Evolutionary conservation across 2,888 invertebrate species (phyloP).

Genomic region (Andrena flavipes): DNA sequence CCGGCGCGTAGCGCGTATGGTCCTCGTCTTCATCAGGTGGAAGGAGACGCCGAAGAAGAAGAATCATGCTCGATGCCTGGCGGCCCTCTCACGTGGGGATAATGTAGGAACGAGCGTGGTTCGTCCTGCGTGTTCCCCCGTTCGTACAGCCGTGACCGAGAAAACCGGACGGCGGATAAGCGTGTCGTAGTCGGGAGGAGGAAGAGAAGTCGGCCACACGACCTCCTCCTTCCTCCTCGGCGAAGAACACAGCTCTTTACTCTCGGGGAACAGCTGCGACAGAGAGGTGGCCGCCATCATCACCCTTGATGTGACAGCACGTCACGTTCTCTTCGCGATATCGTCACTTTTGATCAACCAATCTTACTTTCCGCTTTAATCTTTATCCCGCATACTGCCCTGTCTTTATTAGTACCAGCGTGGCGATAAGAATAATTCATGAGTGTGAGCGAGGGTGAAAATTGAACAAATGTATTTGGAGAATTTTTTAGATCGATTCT

Average conservation of each 20-base stretch:
- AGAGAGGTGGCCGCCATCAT: conserved; percentile 41
- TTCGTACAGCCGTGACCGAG: conserved; percentile 81
- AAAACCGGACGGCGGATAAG: conserved; percentile 76
- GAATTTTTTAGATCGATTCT: not conserved
- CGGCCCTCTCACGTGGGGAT: conserved; percentile 65
- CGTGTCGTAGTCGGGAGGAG: conserved; percentile 66
- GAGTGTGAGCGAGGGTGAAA: not conserved
- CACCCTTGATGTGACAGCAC: conserved; percentile 38
- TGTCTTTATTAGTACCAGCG: too few species aligned
- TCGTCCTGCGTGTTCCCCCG: conserved; percentile 58
- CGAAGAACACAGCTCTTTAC: conserved; percentile 26
- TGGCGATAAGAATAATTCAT: too few species aligned
- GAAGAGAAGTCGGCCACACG: conserved; percentile 76
- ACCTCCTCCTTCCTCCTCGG: conserved; percentile 47
- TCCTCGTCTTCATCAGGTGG: conserved; percentile 52
- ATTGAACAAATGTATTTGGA: conserved; percentile 1
- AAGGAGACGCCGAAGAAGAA: conserved; percentile 53
- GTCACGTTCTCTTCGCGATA: conserved; percentile 45
- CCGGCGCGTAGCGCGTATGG: conserved; percentile 29
- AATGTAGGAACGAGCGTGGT: conserved; percentile 62
- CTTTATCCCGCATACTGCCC: not conserved
- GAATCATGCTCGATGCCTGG: conserved; percentile 32
- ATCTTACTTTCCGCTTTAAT: not conserved
- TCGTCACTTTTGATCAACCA: not conserved
- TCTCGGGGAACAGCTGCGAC: conserved; percentile 30